These are phyloP conservation scores for Poicephalus meyeri DNA, from an alignment of 2,113 vertebrate genomes.

Conservation along the genomic window DNA sequence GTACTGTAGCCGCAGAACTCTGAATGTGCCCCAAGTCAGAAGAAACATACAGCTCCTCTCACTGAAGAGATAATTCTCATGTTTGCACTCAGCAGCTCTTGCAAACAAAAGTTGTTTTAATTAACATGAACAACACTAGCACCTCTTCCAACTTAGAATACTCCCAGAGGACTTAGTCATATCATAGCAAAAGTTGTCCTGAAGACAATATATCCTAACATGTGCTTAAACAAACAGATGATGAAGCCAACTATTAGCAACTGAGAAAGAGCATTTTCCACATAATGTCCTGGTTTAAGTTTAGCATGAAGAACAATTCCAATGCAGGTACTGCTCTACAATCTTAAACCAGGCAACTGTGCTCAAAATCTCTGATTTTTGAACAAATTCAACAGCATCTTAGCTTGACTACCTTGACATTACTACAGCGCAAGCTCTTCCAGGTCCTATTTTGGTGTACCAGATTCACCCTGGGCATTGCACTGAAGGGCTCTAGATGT, in stretches of 20 bases:
- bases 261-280: neutral
- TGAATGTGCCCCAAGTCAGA: neutral
- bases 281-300: neutral
- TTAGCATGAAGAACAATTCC: neutral
- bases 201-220: neutral
- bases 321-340: neutral
- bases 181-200: neutral
- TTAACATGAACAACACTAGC: neutral
- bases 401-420: neutral
- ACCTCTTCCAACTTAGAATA: neutral
- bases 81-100: neutral
- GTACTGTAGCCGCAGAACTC: neutral
- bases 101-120: neutral
- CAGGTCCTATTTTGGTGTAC: neutral
- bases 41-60: neutral
- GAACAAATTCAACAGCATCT: neutral
- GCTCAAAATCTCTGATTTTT: neutral
- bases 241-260: neutral
- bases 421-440: neutral
- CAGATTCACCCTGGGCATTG: neutral
- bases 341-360: neutral
- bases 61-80: neutral
- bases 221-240: neutral
- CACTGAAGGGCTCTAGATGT: neutral
- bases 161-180: neutral